Base-by-base conservation (phyloP, 2,888 invertebrate genomes). In the Lysandra bellargus region DNA sequence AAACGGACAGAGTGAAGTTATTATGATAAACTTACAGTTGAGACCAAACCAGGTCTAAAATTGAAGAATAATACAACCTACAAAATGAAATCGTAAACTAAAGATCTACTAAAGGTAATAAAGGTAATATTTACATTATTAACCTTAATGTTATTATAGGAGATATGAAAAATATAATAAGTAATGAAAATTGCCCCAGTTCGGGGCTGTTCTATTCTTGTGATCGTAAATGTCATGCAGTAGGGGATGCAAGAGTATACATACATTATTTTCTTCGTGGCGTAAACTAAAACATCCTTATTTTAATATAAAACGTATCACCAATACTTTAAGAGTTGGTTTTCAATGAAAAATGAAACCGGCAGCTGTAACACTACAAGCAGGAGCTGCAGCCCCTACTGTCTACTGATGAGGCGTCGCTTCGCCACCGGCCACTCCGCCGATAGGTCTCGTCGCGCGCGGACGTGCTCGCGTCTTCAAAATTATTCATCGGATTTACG, bases 351-450 rank as follows among this genome's bases (percentile, higher is more conserved):
- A 44, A 23, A 75, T 1, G 4, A 76, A 30, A 33, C 7, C 33
- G 76, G 76, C 78, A 79, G 76, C 74, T 78, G 72, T 79, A 74
- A 23, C 9, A 61, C n/a, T 60, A 23, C 30, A 72, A 4, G 30
- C 9, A 69, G 79, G 73, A 77, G 69, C 69, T 78, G 60, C 69
- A 78, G 82, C 79, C 80, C 81, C 80, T 79, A 40, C 78, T 73
- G 79, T 37, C 37, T 37, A 37, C 33, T 33, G 12, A 69, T 80
- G 81, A 79, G 61, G 80, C 80, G 76, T 76, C 72, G 73, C 64
- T 77, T 40, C 80, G 79, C 79, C 84, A 94, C 90, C 37, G 79
- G 79, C 79, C 84, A 94, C 90, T 93, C 91, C 91, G 93, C 89
- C 89, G 87, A 83, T 84, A 87, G 87, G 85, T 84, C 82, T 85